A percentile compares a stretch with the other conserved stretches of the same genome.
Conservation (phyloP, 2,888 invertebrate genomes). For the Papilio elwesi region DNA sequence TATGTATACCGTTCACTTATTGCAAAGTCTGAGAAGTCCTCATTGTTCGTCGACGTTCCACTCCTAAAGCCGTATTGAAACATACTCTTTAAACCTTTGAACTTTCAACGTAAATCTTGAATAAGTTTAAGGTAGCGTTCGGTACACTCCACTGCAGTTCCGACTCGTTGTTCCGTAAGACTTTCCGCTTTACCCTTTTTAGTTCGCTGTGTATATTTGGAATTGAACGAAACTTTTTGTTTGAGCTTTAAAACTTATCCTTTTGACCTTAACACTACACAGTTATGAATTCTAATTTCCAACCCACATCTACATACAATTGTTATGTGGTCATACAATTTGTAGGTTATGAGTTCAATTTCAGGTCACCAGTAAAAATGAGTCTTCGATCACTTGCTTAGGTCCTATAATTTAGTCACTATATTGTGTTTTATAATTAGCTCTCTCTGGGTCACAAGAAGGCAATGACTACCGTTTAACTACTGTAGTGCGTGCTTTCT, state of each 20-base stretch:
- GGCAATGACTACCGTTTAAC: no score
- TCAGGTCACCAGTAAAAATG: no score
- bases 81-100: constrained; percentile 35
- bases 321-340: no score
- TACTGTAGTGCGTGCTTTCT: no score
- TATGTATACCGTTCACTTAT: constrained; percentile 27
- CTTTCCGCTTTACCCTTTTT: constrained; percentile 2
- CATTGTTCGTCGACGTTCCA: constrained; percentile 32
- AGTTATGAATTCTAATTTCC: no score
- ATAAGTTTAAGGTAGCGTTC: constrained; percentile 31
- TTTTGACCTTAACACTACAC: neutral
- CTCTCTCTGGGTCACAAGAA: no score
- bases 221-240: constrained; percentile 8
- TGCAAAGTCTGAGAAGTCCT: constrained; percentile 22
- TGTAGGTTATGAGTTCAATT: no score
- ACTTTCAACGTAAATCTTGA: constrained; percentile 38
- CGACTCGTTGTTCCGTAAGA: constrained; percentile 5
- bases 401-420: no score
- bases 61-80: constrained; percentile 37
- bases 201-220: neutral
- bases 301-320: no score
- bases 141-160: constrained; percentile 24
- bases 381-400: no score
- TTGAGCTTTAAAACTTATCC: neutral
- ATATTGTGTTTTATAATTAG: no score